Conservation (phyloP, 2,888 invertebrate species). For the Zootermopsis nevadensis region DNA sequence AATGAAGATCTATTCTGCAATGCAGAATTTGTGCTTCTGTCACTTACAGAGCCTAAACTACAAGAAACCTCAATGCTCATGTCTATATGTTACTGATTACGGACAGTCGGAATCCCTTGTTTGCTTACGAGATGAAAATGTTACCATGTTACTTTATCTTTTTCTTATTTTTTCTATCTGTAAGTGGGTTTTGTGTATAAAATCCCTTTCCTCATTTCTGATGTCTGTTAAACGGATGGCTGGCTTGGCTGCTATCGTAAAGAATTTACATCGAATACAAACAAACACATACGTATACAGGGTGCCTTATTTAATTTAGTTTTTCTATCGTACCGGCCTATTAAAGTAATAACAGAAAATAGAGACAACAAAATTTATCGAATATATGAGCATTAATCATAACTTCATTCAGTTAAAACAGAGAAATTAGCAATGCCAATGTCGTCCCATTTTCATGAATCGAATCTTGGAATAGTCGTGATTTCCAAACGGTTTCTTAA, state of each 20-base stretch:
- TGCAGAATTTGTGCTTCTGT: slow-evolving; percentile 47
- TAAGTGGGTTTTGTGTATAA: background rate
- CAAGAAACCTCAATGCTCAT: background rate
- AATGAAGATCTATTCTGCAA: slow-evolving; percentile 46
- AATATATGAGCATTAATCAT: too few relatives aligned
- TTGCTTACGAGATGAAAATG: slow-evolving; percentile 24
- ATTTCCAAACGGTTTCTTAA: too few relatives aligned
- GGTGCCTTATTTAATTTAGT: background rate
- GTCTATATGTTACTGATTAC: background rate
- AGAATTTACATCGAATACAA: background rate
- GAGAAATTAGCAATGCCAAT: too few relatives aligned
- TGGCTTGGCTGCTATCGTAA: background rate
- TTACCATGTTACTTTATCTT: background rate
- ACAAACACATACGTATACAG: background rate
- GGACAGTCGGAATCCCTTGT: background rate
- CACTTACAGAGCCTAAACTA: background rate
- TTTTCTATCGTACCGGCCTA: too few relatives aligned
- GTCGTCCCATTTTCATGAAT: too few relatives aligned
- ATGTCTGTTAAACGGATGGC: background rate
- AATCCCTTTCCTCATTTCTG: background rate
- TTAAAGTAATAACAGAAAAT: too few relatives aligned
- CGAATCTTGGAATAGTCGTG: too few relatives aligned
- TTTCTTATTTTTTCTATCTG: background rate
- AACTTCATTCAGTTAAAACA: too few relatives aligned
- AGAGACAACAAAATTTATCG: too few relatives aligned